Percentiles rank a stretch among this genome's conserved stretches.
Conservation (phyloP, 2,797 vertebrate genomes). For the Lithobates pipiens region DNA sequence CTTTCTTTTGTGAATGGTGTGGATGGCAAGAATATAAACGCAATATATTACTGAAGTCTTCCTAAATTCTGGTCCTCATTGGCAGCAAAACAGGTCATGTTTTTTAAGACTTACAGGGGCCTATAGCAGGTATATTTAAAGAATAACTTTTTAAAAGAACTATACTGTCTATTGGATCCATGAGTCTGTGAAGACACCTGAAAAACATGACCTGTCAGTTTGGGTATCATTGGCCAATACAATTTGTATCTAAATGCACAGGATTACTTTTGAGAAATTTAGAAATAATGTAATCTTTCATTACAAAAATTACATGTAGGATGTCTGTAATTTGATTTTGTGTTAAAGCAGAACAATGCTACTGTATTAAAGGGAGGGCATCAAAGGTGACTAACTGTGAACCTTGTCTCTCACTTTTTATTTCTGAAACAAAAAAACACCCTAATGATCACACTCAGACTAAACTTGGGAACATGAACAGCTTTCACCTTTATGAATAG, state of each 20-base stretch:
- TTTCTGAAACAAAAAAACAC: background rate
- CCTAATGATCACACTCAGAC: background rate
- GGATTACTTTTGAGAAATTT: background rate
- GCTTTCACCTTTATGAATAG: background rate
- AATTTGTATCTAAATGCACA: background rate
- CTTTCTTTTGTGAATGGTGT: constrained; percentile 2
- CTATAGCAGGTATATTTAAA: no score
- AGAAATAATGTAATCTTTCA: background rate
- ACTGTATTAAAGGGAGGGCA: background rate
- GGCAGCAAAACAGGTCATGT: no score
- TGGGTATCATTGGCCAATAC: background rate
- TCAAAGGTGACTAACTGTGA: background rate
- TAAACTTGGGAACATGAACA: background rate
- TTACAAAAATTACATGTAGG: background rate
- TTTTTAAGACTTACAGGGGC: no score
- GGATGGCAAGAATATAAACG: background rate
- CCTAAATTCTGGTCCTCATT: no score
- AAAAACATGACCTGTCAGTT: no score
- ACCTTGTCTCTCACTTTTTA: background rate
- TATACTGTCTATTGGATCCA: no score
- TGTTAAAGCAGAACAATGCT: background rate
- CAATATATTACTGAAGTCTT: constrained; percentile 5
- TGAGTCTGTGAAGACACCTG: no score
- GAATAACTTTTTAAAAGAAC: no score
- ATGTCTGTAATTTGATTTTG: background rate